A percentile compares a stretch with the other conserved stretches of the same genome.
Evolutionary conservation across 53 echinoderm and acorn worm genomes (phyloP).

Genomic region (Paracentrotus lividus): DNA sequence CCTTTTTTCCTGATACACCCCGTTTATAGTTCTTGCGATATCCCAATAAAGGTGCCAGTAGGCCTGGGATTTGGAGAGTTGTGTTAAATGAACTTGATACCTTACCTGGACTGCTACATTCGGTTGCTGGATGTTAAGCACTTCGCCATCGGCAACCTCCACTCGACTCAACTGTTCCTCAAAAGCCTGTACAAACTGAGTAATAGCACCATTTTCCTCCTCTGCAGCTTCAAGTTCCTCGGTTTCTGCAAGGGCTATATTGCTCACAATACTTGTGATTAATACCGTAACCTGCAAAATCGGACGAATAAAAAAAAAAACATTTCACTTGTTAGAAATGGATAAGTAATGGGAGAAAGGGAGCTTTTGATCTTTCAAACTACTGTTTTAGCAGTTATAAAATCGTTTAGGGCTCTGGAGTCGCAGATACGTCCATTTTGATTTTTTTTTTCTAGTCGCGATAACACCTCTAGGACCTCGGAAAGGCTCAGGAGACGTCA

Average conservation of each 20-base stretch:
- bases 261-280: not conserved
- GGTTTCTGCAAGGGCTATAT: not conserved
- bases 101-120: conserved; percentile 5
- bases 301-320: not conserved
- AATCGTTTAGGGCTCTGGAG: no score
- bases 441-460: no score
- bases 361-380: no score
- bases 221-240: conserved; percentile 1
- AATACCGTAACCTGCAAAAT: not conserved
- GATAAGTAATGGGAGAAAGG: not conserved
- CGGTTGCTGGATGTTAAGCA: conserved; percentile 4
- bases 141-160: not conserved
- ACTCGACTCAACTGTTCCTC: not conserved
- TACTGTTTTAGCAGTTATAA: no score
- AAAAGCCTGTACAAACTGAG: not conserved
- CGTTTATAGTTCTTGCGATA: no score
- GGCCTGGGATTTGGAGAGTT: no score
- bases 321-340: not conserved
- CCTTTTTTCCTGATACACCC: no score
- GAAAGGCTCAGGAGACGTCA: no score
- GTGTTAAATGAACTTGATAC: no score
- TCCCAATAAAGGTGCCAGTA: no score
- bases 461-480: no score
- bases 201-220: not conserved
- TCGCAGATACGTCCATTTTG: no score